Percentiles rank a stretch among this genome's conserved stretches.
Conservation (phyloP, 2,888 invertebrate species). For the Heliconius ethilla region DNA sequence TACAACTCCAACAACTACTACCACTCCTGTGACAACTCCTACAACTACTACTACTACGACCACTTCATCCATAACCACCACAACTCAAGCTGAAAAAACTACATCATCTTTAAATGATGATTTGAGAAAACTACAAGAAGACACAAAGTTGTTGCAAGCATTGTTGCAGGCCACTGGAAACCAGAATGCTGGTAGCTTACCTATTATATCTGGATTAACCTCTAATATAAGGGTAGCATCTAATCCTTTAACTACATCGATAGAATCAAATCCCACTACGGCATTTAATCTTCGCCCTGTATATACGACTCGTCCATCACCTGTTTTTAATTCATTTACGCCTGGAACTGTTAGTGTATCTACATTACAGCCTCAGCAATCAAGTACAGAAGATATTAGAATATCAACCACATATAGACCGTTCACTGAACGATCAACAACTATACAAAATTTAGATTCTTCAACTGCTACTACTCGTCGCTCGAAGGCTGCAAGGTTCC, state of each 20-base stretch:
- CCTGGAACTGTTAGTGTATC: conserved; percentile 58
- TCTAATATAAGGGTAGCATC: conserved; percentile 74
- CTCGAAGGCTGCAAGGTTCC: conserved; percentile 53
- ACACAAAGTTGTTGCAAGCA: conserved; percentile 72
- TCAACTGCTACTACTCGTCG: conserved; percentile 56
- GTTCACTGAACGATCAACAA: conserved; percentile 61
- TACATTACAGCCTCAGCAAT: conserved; percentile 60
- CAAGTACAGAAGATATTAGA: conserved; percentile 61
- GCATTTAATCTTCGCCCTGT: conserved; percentile 67
- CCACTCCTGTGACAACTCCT: conserved; percentile 42
- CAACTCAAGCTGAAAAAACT: conserved; percentile 28
- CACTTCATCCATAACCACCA: conserved; percentile 49
- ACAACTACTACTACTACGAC: conserved; percentile 50
- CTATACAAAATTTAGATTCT: conserved; percentile 51
- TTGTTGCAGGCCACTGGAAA: conserved; percentile 69
- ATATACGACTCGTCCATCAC: conserved; percentile 60
- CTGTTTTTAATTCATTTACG: conserved; percentile 57
- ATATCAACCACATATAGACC: conserved; percentile 73
- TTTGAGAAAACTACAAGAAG: conserved; percentile 70
- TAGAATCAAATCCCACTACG: conserved; percentile 69
- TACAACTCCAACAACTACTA: conserved; percentile 43
- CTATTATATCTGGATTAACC: conserved; percentile 69
- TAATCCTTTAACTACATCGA: conserved; percentile 67
- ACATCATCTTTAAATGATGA: conserved; percentile 62
- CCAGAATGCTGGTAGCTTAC: conserved; percentile 61